A percentile compares a stretch with the other conserved stretches of the same genome.
Conservation (phyloP, 2,797 vertebrate genomes). For the Smutsia gigantea region DNA sequence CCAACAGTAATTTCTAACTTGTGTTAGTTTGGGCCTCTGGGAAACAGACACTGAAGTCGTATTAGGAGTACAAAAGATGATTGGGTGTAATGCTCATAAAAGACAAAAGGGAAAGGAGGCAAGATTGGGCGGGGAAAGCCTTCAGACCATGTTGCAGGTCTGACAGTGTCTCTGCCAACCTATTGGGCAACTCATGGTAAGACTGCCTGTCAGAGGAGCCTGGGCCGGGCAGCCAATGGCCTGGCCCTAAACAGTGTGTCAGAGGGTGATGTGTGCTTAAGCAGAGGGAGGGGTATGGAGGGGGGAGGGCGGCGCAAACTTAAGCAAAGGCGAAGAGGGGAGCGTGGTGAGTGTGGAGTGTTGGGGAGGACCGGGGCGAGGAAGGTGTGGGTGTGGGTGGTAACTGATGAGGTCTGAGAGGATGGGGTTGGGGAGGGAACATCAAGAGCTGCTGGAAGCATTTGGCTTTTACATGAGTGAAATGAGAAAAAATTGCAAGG, state of each 20-base stretch:
- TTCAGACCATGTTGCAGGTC: neutral
- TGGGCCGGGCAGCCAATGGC: neutral
- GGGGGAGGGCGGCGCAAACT: neutral
- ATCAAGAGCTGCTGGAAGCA: neutral
- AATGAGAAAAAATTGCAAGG: neutral
- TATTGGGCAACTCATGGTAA: neutral
- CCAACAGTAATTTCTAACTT: neutral
- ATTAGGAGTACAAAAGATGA: neutral
- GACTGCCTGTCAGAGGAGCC: neutral
- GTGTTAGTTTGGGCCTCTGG: neutral
- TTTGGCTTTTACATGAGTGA: neutral
- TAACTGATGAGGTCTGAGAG: neutral
- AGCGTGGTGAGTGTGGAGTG: neutral
- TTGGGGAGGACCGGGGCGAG: neutral
- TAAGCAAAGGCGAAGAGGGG: neutral
- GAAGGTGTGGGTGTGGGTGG: neutral
- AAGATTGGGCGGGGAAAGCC: neutral
- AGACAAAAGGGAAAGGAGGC: neutral
- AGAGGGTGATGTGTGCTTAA: neutral
- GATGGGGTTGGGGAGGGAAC: neutral
- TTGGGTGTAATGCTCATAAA: neutral
- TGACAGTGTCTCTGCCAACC: neutral
- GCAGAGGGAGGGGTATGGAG: neutral
- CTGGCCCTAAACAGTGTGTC: neutral
- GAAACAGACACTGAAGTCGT: neutral